These are phyloP conservation scores for Lepus timidus DNA, from an alignment of 2,113 vertebrate species.

Conservation along the genomic window DNA sequence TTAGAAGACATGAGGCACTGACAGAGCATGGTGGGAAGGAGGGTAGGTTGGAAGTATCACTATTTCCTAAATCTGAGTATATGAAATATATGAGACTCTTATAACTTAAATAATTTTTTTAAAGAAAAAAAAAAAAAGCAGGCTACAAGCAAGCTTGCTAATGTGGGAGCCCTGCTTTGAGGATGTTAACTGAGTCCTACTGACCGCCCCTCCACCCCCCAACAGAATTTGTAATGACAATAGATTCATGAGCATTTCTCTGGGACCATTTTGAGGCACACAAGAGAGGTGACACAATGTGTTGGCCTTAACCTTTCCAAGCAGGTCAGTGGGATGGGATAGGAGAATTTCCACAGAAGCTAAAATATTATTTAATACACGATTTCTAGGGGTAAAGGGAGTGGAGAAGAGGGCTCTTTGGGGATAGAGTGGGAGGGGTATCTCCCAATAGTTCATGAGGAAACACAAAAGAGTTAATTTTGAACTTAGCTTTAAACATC, in stretches of 20 bases:
- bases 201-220: no score
- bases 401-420: neutral
- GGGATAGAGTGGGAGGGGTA: neutral
- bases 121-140: no score
- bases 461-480: neutral
- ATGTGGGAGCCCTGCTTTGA: neutral
- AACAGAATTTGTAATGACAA: neutral
- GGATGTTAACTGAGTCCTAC: neutral
- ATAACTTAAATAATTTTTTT: no score
- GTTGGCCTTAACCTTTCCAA: neutral
- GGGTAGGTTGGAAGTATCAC: no score
- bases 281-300: neutral
- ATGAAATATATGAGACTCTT: no score
- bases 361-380: neutral
- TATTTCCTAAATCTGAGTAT: no score
- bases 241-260: neutral
- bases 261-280: neutral
- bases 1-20: neutral
- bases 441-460: neutral
- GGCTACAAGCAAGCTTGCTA: neutral
- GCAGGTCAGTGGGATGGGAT: neutral
- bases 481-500: neutral
- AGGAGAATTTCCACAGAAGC: neutral
- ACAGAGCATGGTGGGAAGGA: no score
- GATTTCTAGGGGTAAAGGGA: neutral